Percentiles rank a stretch among this genome's conserved stretches.
Evolutionary conservation across 1,140 invertebrate genomes (phyloP).

Genomic region (Drosophila truncata): DNA sequence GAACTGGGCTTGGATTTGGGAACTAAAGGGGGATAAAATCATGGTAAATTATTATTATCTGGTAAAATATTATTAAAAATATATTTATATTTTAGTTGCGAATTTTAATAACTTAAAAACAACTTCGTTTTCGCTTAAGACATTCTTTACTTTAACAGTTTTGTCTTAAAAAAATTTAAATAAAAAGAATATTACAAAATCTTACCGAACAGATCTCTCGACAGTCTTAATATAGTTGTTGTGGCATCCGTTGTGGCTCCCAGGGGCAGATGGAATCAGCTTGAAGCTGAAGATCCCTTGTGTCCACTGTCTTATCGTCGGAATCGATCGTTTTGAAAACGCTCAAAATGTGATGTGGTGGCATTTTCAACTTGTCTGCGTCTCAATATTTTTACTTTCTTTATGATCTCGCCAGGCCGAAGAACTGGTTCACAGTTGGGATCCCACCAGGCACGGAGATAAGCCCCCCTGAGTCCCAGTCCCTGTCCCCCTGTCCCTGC

Average conservation of each 20-base stretch:
- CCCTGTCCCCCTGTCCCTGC: background rate
- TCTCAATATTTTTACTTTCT: conserved; percentile 84
- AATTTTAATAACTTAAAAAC: background rate
- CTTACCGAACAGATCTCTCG: too few species aligned
- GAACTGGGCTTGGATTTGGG: background rate
- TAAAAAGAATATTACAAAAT: background rate
- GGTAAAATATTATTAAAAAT: background rate
- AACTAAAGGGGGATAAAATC: too few species aligned
- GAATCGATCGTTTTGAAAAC: conserved; percentile 85
- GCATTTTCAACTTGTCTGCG: conserved; percentile 85
- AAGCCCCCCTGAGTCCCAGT: background rate
- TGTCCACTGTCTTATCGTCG: conserved; percentile 68
- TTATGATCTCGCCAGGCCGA: conserved; percentile 64
- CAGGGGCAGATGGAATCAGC: conserved; percentile 13
- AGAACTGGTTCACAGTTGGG: conserved; percentile 71
- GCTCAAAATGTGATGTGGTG: conserved; percentile 85
- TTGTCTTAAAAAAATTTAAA: background rate
- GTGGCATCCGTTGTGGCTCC: conserved; percentile 15
- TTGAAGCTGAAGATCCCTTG: background rate
- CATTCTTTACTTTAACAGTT: too few species aligned
- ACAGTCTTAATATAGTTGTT: conserved; percentile 47
- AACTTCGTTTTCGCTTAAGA: too few species aligned
- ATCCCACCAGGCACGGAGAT: conserved; percentile 7
- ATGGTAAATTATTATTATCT: too few species aligned
- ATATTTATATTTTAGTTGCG: too few species aligned